Conservation (phyloP, 2,113 vertebrate species). For the Pandion haliaetus region DNA sequence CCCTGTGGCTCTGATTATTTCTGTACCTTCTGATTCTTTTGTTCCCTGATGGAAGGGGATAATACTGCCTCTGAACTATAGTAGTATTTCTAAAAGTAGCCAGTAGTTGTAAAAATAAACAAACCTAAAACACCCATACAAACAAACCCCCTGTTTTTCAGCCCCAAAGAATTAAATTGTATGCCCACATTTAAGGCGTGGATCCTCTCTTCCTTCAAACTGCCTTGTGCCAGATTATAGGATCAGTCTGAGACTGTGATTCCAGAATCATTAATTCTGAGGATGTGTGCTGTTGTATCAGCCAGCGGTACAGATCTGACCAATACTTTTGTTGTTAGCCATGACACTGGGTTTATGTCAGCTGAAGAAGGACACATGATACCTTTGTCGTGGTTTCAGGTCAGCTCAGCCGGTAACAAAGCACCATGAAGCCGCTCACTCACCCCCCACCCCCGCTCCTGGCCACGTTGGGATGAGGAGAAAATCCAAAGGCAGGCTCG, state of each 20-base stretch:
- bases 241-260: rapidly evolving
- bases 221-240: not conserved
- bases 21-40: not conserved
- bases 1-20: not conserved
- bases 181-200: not conserved
- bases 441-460: too few species aligned
- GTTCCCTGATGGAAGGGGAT: not conserved
- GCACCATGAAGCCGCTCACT: too few species aligned
- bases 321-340: not conserved
- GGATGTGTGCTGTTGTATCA: not conserved
- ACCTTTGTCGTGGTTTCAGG: too few species aligned
- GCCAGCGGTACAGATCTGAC: not conserved
- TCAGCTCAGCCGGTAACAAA: too few species aligned
- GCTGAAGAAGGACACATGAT: not conserved
- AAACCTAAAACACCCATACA: not conserved
- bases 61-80: not conserved
- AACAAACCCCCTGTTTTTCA: not conserved
- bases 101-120: not conserved
- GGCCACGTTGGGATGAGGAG: too few species aligned
- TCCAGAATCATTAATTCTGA: not conserved
- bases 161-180: not conserved
- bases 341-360: not conserved
- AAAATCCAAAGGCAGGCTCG: too few species aligned
- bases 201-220: not conserved
- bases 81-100: not conserved